Evolutionary conservation across 1,140 invertebrate species (phyloP).

Genomic region (Gryon sp.): DNA sequence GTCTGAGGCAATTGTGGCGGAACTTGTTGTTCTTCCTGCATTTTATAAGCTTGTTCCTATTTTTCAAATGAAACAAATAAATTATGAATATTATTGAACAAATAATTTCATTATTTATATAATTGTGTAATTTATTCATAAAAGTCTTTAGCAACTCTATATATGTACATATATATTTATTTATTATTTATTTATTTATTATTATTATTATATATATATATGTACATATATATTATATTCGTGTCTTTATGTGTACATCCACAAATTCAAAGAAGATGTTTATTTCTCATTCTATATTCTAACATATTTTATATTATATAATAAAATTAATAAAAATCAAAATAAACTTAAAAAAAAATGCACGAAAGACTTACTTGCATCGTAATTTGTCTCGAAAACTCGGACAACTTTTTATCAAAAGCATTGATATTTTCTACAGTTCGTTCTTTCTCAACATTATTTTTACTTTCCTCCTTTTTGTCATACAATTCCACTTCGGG

Average conservation of each 20-base stretch:
- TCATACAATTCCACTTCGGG: constrained; percentile 69
- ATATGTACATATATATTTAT: too few species aligned
- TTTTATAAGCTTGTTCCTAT: constrained; percentile 69
- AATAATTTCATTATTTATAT: neutral
- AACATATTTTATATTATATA: constrained; percentile 5
- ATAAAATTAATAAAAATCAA: neutral
- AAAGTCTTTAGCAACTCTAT: too few species aligned
- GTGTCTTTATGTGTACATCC: too few species aligned
- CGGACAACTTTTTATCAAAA: constrained; percentile 29
- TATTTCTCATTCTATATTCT: too few species aligned
- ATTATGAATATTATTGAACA: neutral
- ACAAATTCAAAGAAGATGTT: too few species aligned
- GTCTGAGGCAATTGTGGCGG: constrained; percentile 58
- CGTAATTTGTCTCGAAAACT: constrained; percentile 50
- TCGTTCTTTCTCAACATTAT: constrained; percentile 49
- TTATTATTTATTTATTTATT: too few species aligned
- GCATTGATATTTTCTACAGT: constrained; percentile 12
- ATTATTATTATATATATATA: too few species aligned
- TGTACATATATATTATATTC: too few species aligned
- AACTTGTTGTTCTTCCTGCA: constrained; percentile 68
- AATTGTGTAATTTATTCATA: too few species aligned
- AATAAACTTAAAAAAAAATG: neutral
- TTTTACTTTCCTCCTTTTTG: constrained; percentile 61
- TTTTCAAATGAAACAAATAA: neutral
- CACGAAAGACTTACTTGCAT: constrained; percentile 35